phyloP scores from a whole-genome alignment of 2,113 vertebrate genomes.

The Jacana jacana region DNA sequence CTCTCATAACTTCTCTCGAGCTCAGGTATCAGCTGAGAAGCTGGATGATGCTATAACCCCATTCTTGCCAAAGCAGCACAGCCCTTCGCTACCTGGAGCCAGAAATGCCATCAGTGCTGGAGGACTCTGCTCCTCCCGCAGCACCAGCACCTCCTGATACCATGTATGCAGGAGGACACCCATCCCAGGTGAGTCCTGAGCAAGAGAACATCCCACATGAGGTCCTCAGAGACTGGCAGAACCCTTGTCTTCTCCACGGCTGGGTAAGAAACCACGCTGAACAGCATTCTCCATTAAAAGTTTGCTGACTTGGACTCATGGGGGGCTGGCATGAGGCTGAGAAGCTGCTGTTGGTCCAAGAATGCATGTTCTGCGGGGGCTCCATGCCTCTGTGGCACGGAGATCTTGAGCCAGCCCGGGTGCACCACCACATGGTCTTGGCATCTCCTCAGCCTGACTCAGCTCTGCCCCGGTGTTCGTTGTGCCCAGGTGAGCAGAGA shows the following conservation, averaged over 20 bases:
- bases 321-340: not conserved
- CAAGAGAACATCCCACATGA: not conserved
- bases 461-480: not conserved
- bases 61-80: not conserved
- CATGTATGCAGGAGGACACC: not conserved
- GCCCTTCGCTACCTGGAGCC: not conserved
- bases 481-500: not conserved
- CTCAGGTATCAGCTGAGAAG: not conserved
- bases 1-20: not conserved
- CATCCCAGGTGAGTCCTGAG: not conserved
- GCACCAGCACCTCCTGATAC: not conserved
- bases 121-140: not conserved
- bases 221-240: not conserved
- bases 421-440: not conserved
- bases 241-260: rapidly evolving
- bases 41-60: not conserved
- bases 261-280: not conserved
- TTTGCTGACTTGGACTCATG: not conserved
- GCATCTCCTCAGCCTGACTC: not conserved
- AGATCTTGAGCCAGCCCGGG: not conserved
- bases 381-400: not conserved
- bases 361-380: not conserved
- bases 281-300: not conserved
- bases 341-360: not conserved
- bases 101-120: not conserved